phyloP scores from a whole-genome alignment of 2,888 invertebrate species.

The Agrochola litura region DNA sequence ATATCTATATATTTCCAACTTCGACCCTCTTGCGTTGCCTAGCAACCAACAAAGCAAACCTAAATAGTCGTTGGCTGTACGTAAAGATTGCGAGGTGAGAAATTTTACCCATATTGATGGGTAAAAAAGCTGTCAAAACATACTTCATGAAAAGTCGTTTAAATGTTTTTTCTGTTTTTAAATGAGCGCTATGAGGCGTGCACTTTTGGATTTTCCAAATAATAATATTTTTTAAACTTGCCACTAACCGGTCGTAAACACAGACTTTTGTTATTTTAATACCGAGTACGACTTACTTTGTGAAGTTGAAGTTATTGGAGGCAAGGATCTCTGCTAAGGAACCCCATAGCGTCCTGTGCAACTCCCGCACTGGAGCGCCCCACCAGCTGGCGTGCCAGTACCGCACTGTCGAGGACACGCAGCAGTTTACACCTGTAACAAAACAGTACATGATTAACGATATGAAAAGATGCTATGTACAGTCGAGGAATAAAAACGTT shows the following conservation, averaged over 20 bases:
- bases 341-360: constrained; percentile 94
- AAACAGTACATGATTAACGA: neutral
- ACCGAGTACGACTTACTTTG: constrained; percentile 75
- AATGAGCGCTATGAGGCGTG: too few relatives aligned
- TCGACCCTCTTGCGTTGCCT: too few relatives aligned
- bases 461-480: neutral
- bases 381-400: constrained; percentile 94
- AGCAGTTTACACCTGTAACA: constrained; percentile 93
- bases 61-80: too few relatives aligned
- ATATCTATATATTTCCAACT: too few relatives aligned
- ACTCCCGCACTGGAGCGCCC: constrained; percentile 94
- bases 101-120: too few relatives aligned
- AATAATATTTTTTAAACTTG: neutral
- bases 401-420: constrained; percentile 93
- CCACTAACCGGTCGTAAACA: neutral
- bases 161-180: too few relatives aligned
- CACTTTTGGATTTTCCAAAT: too few relatives aligned
- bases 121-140: too few relatives aligned
- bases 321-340: constrained; percentile 92
- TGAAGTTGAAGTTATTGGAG: constrained; percentile 85
- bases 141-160: too few relatives aligned
- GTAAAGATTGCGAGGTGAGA: too few relatives aligned
- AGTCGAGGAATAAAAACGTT: neutral
- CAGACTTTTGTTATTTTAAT: neutral
- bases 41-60: too few relatives aligned